Conservation (phyloP, 1,140 invertebrate species). For the Homarus americanus region DNA sequence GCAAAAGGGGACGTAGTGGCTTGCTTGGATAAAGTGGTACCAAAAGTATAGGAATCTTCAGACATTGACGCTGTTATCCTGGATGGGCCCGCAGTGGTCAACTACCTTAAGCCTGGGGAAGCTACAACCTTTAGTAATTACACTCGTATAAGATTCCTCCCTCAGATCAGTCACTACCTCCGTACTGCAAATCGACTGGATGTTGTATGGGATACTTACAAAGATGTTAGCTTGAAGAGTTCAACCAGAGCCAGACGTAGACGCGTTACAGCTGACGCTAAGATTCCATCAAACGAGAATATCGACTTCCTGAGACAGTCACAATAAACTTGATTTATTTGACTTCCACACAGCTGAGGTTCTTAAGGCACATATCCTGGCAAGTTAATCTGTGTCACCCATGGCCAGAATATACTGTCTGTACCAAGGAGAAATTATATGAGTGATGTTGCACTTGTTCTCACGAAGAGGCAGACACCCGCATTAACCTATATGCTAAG, state of each 20-base stretch:
- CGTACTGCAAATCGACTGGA: background rate
- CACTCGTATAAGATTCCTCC: background rate
- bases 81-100: background rate
- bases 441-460: background rate
- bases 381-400: too few relatives aligned
- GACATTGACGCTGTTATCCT: background rate
- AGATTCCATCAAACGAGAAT: too few relatives aligned
- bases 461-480: background rate
- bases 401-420: too few relatives aligned
- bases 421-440: too few relatives aligned
- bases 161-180: slow-evolving; percentile 5
- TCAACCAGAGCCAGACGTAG: background rate
- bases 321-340: background rate
- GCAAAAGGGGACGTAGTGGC: too few relatives aligned
- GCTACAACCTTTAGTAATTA: slow-evolving; percentile 6
- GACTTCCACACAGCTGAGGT: background rate
- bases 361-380: background rate
- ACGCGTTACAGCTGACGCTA: background rate
- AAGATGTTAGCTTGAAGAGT: too few relatives aligned
- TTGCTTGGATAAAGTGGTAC: too few relatives aligned
- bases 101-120: slow-evolving; percentile 5
- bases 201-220: background rate
- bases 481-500: background rate
- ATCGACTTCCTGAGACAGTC: too few relatives aligned
- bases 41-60: background rate